A percentile compares a stretch with the other conserved stretches of the same genome.
Evolutionary conservation across 2,888 invertebrate genomes (phyloP).

Genomic region (Brachycybe producta): DNA sequence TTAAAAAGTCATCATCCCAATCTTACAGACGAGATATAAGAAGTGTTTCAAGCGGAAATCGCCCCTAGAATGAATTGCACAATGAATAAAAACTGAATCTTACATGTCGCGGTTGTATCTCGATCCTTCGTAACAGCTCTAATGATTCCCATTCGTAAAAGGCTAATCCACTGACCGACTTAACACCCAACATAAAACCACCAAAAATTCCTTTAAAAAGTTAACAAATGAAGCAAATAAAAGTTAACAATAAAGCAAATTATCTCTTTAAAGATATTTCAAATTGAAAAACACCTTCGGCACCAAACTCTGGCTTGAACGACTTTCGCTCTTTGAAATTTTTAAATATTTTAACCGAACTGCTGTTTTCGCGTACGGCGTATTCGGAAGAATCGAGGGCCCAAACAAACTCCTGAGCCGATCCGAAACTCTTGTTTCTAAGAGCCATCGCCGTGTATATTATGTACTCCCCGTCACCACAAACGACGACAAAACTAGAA

Average conservation of each 20-base stretch:
- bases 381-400: slow-evolving; percentile 86
- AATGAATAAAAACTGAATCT: slow-evolving; percentile 22
- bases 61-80: too few relatives aligned
- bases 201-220: slow-evolving; percentile 62
- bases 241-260: not conserved
- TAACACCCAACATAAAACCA: slow-evolving; percentile 77
- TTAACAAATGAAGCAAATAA: not conserved
- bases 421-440: slow-evolving; percentile 95
- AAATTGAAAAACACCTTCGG: slow-evolving; percentile 52
- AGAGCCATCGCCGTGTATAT: slow-evolving; percentile 99
- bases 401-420: slow-evolving; percentile 99
- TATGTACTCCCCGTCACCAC: slow-evolving; percentile 99
- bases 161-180: slow-evolving; percentile 77
- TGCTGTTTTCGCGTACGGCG: slow-evolving; percentile 66
- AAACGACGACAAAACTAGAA: slow-evolving; percentile 70
- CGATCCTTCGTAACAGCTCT: slow-evolving; percentile 83
- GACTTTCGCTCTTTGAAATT: slow-evolving; percentile 95
- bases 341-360: slow-evolving; percentile 84
- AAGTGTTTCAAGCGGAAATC: too few relatives aligned
- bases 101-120: slow-evolving; percentile 79
- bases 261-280: not conserved
- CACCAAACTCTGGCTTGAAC: slow-evolving; percentile 92
- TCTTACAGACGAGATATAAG: too few relatives aligned
- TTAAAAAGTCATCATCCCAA: too few relatives aligned
- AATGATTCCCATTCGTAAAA: slow-evolving; percentile 97